Base-by-base conservation (phyloP, 2,888 invertebrate genomes). In the Hypena proboscidalis region DNA sequence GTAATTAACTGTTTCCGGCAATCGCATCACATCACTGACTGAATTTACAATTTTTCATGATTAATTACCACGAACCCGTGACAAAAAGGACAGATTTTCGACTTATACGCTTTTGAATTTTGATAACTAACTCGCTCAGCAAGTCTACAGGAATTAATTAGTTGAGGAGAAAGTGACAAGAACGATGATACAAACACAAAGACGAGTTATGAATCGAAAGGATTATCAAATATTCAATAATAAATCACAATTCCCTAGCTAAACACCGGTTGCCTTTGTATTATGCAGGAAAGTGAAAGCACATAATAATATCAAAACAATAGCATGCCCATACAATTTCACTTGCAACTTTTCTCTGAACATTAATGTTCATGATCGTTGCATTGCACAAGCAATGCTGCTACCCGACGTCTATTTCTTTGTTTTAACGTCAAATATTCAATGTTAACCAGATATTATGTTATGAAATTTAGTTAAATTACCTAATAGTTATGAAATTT, bases 1-100 rank as follows among this genome's bases (percentile, higher is more conserved):
- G 71, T 73, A 75, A 80, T 81, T 77, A 76, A 65, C 58, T 62
- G 72, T 73, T 69, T 69, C 65, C 59, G 62, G 10, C 25, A 10
- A 61, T 61, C 62, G 51, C 67, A 63, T 70, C 68, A 31, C n/a
- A 15, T 30, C 63, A n/a, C n/a, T 63, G 61, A 67, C 58, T 62
- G 64, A 63, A 63, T 66, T 65, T 67, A 64, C 32, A 33, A 43
- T 34, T 40, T 44, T 13, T 53, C 31, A 48, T 34, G 19, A 39
- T 56, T 39, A 51, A 45, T 35, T 35, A 29, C 8, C 29, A 9
- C 23, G 8, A 25, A 35, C 25, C 2, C 31, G 14, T 22, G 13
- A 11, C 21, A 21, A 23, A 35, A 26, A 29, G 3, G 15, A 15
- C 13, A 30, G n/a, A 6, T 1, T 22, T 0, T 10, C 13, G 21